These are phyloP conservation scores for Bothrops jararaca DNA, from an alignment of 2,113 vertebrate genomes.

Conservation along the genomic window DNA sequence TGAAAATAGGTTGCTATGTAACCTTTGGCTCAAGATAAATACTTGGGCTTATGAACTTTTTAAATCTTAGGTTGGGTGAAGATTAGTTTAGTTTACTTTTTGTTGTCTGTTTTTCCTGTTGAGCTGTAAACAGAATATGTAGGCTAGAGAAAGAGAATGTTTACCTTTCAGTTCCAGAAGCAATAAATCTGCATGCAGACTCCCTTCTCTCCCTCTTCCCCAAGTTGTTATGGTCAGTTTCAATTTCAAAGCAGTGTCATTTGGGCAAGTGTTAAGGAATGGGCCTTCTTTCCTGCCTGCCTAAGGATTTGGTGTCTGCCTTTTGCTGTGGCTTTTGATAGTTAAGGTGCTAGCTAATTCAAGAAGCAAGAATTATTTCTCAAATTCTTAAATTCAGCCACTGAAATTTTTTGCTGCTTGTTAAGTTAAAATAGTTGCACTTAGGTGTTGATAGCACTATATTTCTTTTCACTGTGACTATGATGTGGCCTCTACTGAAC, in stretches of 20 bases:
- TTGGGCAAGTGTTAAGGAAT: neutral
- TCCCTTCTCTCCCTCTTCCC: neutral
- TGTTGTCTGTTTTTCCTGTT: conserved; percentile 1
- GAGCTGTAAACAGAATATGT: conserved; percentile 19
- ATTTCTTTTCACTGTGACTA: neutral
- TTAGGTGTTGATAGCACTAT: neutral
- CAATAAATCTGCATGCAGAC: conserved; percentile 18
- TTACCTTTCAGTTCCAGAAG: conserved; percentile 9
- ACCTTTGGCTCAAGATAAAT: neutral
- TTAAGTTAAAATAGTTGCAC: neutral
- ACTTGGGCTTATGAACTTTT: neutral
- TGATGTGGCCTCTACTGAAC: neutral
- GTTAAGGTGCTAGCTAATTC: neutral
- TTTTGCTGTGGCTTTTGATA: neutral
- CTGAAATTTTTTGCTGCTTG: neutral
- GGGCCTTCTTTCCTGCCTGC: neutral
- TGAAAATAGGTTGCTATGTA: neutral
- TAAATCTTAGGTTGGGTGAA: neutral
- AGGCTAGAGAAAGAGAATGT: neutral
- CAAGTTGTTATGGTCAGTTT: conserved; percentile 7
- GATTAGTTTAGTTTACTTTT: neutral
- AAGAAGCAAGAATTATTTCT: neutral
- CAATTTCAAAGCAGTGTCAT: neutral
- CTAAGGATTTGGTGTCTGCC: neutral
- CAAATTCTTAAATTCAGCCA: neutral